Evolutionary conservation across 2,888 invertebrate species (phyloP), one percentile per base, ranked within the genome.

Genomic region (Andrena bucephala): DNA sequence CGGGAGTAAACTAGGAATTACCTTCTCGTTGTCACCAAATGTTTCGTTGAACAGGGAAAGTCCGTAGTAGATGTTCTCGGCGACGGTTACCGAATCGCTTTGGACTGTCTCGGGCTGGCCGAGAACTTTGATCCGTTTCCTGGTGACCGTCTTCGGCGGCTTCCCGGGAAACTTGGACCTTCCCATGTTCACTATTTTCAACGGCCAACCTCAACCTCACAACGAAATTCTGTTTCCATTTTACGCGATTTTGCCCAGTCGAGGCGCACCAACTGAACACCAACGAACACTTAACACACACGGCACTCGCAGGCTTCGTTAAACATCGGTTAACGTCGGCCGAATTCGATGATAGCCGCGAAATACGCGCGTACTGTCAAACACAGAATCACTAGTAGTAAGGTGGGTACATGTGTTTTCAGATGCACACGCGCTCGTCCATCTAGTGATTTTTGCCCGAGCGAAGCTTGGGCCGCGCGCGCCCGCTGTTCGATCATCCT

Each of bases 91-190:
- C 92, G 94, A 94, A 92, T 95, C 95, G 92, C 93, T 94, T 93
- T 94, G 94, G 84, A 91, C 90, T 83, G 91, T 89, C 89, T 95
- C 95, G 93, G 95, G 94, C 92, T 95, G 95, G 92, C 96, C 96
- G 94, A 97, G 95, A 94, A 97, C 97, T 95, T 97, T 97, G 93
- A 97, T 96, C 94, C 97, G 96, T 94, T 97, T 97, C 95, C 97
- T 96, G 95, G 97, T 97, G 94, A 97, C 96, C 95, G 97, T 96
- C 95, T 97, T 97, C 91, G 97, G 96, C 94, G 97, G 97, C 95
- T 97, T 97, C 94, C 97, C 97, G 94, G 97, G 97, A 96, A 97
- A 97, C 96, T 96, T 96, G 94, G 96, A 96, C 95, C 96, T 96
- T 95, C 96, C 96, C 97, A 97, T 97, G 95, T 95, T 96, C 95